Evolutionary conservation across 1,140 invertebrate species (phyloP), one percentile per base, ranked within the genome.

Genomic region (Panulirus ornatus): DNA sequence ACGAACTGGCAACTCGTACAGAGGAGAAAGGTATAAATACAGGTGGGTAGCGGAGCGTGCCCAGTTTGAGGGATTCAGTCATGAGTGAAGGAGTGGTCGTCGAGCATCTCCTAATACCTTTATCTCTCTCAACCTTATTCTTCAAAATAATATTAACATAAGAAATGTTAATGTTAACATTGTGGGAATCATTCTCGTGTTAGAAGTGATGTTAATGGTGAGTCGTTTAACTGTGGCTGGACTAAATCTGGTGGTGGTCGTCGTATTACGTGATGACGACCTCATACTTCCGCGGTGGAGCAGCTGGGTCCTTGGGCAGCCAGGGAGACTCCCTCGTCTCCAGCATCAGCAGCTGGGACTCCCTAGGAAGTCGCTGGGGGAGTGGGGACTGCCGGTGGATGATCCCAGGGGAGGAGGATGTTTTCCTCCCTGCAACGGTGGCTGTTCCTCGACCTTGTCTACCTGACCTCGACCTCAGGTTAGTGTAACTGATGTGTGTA

Each of bases 391-490:
- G 75, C 38, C 58, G 73, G 1, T 66, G 85, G 71, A 36, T 63
- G 9, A 47, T 86, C 3, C 51, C 63, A 0, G 85, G 58, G 19
- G 76, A 79, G 22, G 85, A 88, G 34, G 85, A 88, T 42, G 85
- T 88, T 11, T 88, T 88, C 38, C 76, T 88, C 38, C 85, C 85
- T 16, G 38, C 85, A 5, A 79, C 73, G 6, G 85, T 70, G 34
- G 85, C 85, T 19, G 16, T 88, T 1, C 85, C 85, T 0, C 34
- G 54, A 6, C 85, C 85, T 40, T 88, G 54, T 27, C 85, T 88
- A 0, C 85, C 85, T 44, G 85, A 88, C 42, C n/a, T 88, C 42
- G 73, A 88, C 51, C 75, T 88, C n/a, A 88, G 85, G 85, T 88
- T 11, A 84, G 83, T 30, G n/a, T 58, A 58, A 0, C 11, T 58